Evolutionary conservation across 1,140 invertebrate genomes (phyloP), one percentile per base, ranked within the genome.

Genomic region (Euura saliciscinereae): DNA sequence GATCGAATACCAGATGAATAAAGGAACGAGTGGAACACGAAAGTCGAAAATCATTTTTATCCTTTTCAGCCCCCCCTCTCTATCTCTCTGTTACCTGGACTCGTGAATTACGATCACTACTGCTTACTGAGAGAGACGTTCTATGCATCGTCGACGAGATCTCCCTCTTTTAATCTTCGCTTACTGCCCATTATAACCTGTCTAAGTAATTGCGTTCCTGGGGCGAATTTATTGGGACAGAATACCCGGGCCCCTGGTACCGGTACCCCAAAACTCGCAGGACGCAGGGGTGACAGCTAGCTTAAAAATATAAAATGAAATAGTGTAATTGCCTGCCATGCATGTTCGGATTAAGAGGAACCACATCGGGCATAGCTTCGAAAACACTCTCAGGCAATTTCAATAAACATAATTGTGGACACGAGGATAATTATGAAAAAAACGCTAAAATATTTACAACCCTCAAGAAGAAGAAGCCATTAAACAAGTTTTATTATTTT

Each of bases 1-100:
- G 85, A 82, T 82, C 78, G 79, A 81, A 79, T 59, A 59, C 51
- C 51, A 59, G 28, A 28, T 28, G 13, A 59, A 59, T 8, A 59
- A 59, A 59, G 51, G 65, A 45, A 45, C 45, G 28, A 44, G 44
- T 67, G 71, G 75, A 80, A 82, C 77, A 77, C 79, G 81, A 80
- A 80, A 84, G 80, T 84, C 79, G 83, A 84, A 82, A 85, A 82
- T 84, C 76, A 81, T 84, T 85, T 85, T 85, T 86, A 85, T 84
- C 76, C 73, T 28, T 28, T 28, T 28, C 28, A 28, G 28, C 28
- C 28, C 28, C 28, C 28, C 28, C 28, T 28, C 28, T 28, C 28
- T 28, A 28, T 59, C 51, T 59, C 68, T 67, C 78, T 67, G 76
- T 78, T 86, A 83, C 80, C 84, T 84, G 78, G 44, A 51, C 71